Conservation (phyloP, 2,113 vertebrate genomes). For the Oreochromis aureus region DNA sequence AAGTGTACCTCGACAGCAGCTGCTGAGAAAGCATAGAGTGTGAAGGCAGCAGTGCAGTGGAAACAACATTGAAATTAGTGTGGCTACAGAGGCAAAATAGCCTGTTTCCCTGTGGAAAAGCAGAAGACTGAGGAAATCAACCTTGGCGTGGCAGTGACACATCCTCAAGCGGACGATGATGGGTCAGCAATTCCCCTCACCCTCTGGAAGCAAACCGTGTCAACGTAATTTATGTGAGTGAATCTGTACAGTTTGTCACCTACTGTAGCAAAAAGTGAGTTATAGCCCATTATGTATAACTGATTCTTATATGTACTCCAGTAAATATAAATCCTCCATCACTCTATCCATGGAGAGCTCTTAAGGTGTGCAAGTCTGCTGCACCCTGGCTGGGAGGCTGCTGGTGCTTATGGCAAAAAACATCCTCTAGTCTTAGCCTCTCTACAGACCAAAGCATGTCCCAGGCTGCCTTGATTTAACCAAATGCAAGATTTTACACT, state of each 20-base stretch:
- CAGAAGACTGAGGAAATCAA: neutral
- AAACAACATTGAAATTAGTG: neutral
- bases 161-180: neutral
- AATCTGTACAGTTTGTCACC: neutral
- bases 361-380: neutral
- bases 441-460: neutral
- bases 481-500: conserved; percentile 27
- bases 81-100: neutral
- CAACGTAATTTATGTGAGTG: neutral
- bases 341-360: neutral
- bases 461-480: neutral
- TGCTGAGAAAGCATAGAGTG: neutral
- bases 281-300: conserved; percentile 24
- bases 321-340: neutral
- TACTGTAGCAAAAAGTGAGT: neutral
- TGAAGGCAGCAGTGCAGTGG: neutral
- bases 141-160: neutral
- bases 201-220: neutral
- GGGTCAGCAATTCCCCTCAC: neutral
- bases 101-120: neutral
- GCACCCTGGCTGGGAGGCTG: neutral
- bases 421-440: neutral
- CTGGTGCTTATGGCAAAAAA: neutral
- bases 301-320: neutral
- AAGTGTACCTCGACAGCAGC: neutral